Evolutionary conservation across 2,113 vertebrate species (phyloP).

Genomic region (Pampusana beccarii): DNA sequence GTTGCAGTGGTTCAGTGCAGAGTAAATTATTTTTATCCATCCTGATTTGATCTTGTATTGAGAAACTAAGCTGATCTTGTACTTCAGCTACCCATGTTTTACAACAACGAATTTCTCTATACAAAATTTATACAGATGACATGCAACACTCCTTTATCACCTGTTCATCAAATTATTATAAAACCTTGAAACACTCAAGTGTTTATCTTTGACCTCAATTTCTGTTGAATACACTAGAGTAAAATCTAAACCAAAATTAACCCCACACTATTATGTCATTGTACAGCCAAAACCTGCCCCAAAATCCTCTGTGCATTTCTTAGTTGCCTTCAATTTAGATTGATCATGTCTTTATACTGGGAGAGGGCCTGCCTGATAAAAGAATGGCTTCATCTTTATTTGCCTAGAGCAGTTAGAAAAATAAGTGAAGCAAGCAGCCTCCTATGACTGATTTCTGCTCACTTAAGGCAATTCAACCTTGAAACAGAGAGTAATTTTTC

Average conservation of each 20-base stretch:
- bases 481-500: slow-evolving; percentile 70
- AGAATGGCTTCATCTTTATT: slow-evolving; percentile 75
- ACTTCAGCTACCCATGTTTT: background rate
- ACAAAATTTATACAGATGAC: background rate
- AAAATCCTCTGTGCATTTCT: slow-evolving; percentile 6
- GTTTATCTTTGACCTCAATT: background rate
- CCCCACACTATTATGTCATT: background rate
- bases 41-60: slow-evolving; percentile 18
- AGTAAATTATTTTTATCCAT: slow-evolving; percentile 49
- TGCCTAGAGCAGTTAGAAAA: slow-evolving; percentile 74
- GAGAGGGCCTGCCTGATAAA: slow-evolving; percentile 64
- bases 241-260: slow-evolving; percentile 24
- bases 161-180: background rate
- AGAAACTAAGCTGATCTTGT: background rate
- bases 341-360: slow-evolving; percentile 64
- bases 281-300: background rate
- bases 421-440: slow-evolving; percentile 74
- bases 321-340: slow-evolving; percentile 64
- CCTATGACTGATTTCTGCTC: slow-evolving; percentile 73
- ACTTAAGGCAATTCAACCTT: slow-evolving; percentile 66
- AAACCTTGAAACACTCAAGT: background rate
- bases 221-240: background rate
- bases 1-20: background rate
- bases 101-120: background rate
- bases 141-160: background rate